Evolutionary conservation across 2,888 invertebrate genomes (phyloP).

Genomic region (Caenorhabditis sp.): DNA sequence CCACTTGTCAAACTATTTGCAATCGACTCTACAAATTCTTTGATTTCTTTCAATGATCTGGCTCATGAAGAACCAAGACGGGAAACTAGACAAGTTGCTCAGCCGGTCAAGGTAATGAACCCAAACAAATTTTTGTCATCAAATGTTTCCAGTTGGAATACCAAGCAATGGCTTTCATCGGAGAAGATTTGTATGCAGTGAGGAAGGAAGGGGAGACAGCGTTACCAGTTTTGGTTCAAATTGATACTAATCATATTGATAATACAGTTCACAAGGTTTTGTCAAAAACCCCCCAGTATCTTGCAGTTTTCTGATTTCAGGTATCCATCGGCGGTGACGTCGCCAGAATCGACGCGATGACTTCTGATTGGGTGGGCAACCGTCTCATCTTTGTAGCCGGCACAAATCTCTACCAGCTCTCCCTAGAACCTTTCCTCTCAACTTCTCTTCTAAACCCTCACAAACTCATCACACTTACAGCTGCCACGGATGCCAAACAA

Average conservation of each 20-base stretch:
- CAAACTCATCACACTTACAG: slow-evolving; percentile 78
- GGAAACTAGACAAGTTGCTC: slow-evolving; percentile 65
- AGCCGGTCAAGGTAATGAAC: slow-evolving; percentile 33
- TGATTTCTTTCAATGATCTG: slow-evolving; percentile 80
- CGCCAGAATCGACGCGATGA: slow-evolving; percentile 80
- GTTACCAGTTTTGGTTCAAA: slow-evolving; percentile 79
- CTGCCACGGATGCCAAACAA: slow-evolving; percentile 82
- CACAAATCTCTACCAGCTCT: slow-evolving; percentile 71
- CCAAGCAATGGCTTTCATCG: slow-evolving; percentile 80
- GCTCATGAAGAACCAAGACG: slow-evolving; percentile 61
- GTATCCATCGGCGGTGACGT: slow-evolving; percentile 78
- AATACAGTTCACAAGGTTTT: slow-evolving; percentile 74
- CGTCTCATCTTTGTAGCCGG: slow-evolving; percentile 78
- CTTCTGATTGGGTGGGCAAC: slow-evolving; percentile 82
- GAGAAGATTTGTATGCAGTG: slow-evolving; percentile 80
- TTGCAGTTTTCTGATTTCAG: slow-evolving; percentile 49
- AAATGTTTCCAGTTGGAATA: slow-evolving; percentile 73
- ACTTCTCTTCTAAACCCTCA: slow-evolving; percentile 77
- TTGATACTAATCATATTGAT: slow-evolving; percentile 78
- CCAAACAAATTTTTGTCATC: neutral
- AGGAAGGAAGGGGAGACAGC: slow-evolving; percentile 79
- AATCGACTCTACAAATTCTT: slow-evolving; percentile 79
- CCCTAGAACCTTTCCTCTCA: slow-evolving; percentile 79
- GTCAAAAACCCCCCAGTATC: neutral
- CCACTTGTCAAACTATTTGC: slow-evolving; percentile 82